phyloP scores from a whole-genome alignment of 2,888 invertebrate genomes.

The Zaprionus obscuricornis region DNA sequence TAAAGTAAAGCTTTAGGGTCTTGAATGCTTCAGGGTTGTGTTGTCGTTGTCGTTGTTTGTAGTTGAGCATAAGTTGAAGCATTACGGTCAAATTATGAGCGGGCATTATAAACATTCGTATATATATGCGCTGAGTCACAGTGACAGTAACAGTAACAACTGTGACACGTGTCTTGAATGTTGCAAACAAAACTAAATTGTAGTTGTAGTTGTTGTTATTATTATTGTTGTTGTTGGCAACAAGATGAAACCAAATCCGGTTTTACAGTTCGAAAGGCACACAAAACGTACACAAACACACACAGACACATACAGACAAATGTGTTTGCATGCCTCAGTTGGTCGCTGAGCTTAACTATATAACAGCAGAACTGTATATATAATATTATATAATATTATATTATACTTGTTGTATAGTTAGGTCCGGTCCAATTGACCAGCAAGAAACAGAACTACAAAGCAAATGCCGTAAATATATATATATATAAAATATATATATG shows the following conservation, averaged over 20 bases:
- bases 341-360: neutral
- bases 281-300: neutral
- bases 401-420: too few relatives aligned
- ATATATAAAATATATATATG: too few relatives aligned
- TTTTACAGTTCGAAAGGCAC: constrained; percentile 46
- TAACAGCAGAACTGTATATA: too few relatives aligned
- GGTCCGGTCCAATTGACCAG: too few relatives aligned
- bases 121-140: neutral
- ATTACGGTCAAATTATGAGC: constrained; percentile 3
- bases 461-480: neutral
- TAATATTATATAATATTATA: too few relatives aligned
- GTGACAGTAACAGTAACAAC: constrained; percentile 7
- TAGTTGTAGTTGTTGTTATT: constrained; percentile 6
- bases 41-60: too few relatives aligned
- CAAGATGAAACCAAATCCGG: constrained; percentile 32
- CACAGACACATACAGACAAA: neutral
- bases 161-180: constrained; percentile 15
- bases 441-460: neutral
- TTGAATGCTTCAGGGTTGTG: too few relatives aligned
- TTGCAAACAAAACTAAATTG: too few relatives aligned
- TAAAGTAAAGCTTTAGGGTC: too few relatives aligned
- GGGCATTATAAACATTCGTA: neutral
- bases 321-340: neutral
- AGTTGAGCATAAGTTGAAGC: constrained; percentile 5
- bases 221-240: too few relatives aligned